Base-by-base conservation (phyloP, 35 echinoderm and acorn worm genomes). In the Patiria miniata region DNA sequence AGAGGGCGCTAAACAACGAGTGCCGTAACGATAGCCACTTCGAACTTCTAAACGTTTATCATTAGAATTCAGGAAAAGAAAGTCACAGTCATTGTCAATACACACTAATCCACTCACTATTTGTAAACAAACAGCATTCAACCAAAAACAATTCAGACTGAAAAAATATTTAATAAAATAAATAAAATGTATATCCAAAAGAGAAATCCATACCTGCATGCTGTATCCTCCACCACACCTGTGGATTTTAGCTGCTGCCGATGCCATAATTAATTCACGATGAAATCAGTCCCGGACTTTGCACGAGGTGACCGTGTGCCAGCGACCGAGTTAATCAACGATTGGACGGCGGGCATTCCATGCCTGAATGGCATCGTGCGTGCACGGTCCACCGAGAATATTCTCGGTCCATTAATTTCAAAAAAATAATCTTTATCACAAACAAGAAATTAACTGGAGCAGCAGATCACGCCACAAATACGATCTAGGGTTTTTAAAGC, bases 151-250 rank as follows among this genome's bases (percentile, higher is more conserved):
- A n/a, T n/a, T n/a, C n/a, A n/a, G n/a, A n/a, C n/a, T n/a, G n/a
- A n/a, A n/a, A n/a, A n/a, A n/a, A n/a, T n/a, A n/a, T n/a, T n/a
- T 23, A 4, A 73, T 26, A 73, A 28, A 9, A 73, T 2, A 14
- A 73, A 23, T 8, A 69, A 61, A 69, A 23, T 73, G 34, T 14
- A n/a, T 2, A 36, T 33, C 61, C 58, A 61, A 28, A 22, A 69
- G 0, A 4, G 19, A 6, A 30, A 14, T 30, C 23, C 65, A 2
- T 73, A 73, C 65, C 65, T 73, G 23, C 23, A 73, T 30, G 29
- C 26, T 23, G 29, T 73, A 73, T n/a, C 65, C 65, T 32, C 65
- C 65, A 73, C 65, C 65, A 73, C 65, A 73, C 34, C 65, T 73
- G 65, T 73, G 65, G 34, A 73, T 73, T 73, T 73, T 73, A 36